A percentile compares a stretch with the other conserved stretches of the same genome.
These are phyloP conservation scores for Mesorhabditis belari DNA, from an alignment of 2,888 invertebrate species.

Conservation along the genomic window DNA sequence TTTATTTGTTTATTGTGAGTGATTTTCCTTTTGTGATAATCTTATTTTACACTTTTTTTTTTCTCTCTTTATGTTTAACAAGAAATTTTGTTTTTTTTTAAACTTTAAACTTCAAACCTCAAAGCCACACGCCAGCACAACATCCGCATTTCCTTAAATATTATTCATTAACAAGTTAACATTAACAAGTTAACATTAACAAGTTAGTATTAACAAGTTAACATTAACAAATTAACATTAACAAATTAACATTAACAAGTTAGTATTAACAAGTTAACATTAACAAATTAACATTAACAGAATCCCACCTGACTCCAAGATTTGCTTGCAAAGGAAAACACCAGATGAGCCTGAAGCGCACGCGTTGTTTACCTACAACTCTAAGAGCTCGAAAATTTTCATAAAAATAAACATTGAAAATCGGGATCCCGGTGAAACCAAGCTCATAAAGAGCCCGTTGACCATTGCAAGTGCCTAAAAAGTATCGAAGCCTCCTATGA, in stretches of 20 bases:
- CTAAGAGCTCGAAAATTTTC: neutral
- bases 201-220: neutral
- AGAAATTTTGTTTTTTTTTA: too few relatives aligned
- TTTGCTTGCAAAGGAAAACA: conserved; percentile 78
- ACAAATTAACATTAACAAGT: too few relatives aligned
- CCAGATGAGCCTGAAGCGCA: conserved; percentile 95
- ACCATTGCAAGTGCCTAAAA: conserved; percentile 63
- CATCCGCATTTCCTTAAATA: conserved; percentile 67
- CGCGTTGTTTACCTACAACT: conserved; percentile 78
- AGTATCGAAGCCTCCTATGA: conserved; percentile 34
- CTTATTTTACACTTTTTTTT: too few relatives aligned
- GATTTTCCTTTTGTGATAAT: too few relatives aligned
- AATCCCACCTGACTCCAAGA: conserved; percentile 70
- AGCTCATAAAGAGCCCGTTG: conserved; percentile 88
- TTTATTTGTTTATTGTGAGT: too few relatives aligned
- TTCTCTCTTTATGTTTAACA: too few relatives aligned
- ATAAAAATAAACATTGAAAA: conserved; percentile 69
- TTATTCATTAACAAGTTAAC: conserved; percentile 87
- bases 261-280: too few relatives aligned
- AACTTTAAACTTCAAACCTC: too few relatives aligned
- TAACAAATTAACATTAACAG: conserved; percentile 62
- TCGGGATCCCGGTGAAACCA: conserved; percentile 90
- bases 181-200: conserved; percentile 70
- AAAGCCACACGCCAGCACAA: conserved; percentile 86
- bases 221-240: neutral